phyloP scores from a whole-genome alignment of 2,797 vertebrate species.

The Delichon dasypus region DNA sequence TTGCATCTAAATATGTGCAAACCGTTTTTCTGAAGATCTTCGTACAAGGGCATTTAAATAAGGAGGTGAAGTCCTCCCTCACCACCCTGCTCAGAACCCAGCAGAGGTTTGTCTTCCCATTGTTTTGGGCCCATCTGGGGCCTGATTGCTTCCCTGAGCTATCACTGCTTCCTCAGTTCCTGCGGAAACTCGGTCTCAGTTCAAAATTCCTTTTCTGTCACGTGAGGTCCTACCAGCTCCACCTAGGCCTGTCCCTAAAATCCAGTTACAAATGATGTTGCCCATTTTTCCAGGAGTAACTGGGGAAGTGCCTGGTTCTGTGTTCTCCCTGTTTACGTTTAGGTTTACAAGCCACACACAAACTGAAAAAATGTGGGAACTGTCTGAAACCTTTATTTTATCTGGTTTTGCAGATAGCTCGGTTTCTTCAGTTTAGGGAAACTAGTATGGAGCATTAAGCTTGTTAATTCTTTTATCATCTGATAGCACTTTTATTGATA shows the following conservation, averaged over 20 bases:
- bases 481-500: neutral
- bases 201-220: neutral
- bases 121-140: neutral
- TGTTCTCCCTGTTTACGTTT: neutral
- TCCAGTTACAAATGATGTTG: neutral
- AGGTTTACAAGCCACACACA: neutral
- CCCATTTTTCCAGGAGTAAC: fast-evolving
- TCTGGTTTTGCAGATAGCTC: neutral
- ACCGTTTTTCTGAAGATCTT: neutral
- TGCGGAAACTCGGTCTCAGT: neutral
- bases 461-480: neutral
- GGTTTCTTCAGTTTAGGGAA: neutral
- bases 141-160: neutral
- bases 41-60: neutral
- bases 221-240: neutral
- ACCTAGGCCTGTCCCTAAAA: neutral
- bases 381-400: neutral
- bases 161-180: neutral
- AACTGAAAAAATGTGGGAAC: neutral
- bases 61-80: neutral
- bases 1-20: neutral
- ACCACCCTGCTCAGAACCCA: neutral
- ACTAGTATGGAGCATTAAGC: neutral
- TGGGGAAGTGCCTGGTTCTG: neutral
- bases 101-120: neutral